Conservation (phyloP, 1,140 invertebrate genomes). For the Coenobita brevimanus region DNA sequence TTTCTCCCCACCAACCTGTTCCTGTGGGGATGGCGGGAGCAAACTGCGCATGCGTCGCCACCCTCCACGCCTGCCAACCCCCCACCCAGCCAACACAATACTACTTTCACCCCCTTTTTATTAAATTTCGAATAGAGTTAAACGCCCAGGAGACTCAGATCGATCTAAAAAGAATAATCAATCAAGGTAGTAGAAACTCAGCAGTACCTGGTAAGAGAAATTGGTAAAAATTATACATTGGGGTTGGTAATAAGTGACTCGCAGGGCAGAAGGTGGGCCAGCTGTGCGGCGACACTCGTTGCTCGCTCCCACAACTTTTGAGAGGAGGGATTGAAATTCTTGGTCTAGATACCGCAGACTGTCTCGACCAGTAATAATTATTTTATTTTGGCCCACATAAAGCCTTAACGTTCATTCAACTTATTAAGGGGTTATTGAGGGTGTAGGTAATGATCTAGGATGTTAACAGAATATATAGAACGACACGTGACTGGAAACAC, state of each 20-base stretch:
- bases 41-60: conserved; percentile 49
- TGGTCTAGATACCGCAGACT: conserved; percentile 51
- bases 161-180: not conserved
- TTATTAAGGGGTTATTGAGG: not conserved
- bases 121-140: too few relatives aligned
- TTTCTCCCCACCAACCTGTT: conserved; percentile 51
- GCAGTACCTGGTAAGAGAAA: too few relatives aligned
- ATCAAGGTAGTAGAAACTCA: too few relatives aligned
- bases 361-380: not conserved
- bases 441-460: too few relatives aligned
- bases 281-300: conserved; percentile 9
- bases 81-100: not conserved
- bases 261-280: conserved; percentile 14
- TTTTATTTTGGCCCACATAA: not conserved
- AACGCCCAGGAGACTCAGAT: too few relatives aligned
- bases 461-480: too few relatives aligned
- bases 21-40: conserved; percentile 52
- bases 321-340: conserved; percentile 57
- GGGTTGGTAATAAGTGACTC: conserved; percentile 49
- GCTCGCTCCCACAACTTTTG: conserved; percentile 52
- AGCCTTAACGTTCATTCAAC: not conserved
- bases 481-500: too few relatives aligned
- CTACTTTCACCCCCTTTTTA: not conserved
- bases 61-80: conserved; percentile 10
- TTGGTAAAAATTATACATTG: not conserved